These are phyloP conservation scores for Aphis gossypii DNA, from an alignment of 1,140 invertebrate genomes.

Conservation along the genomic window DNA sequence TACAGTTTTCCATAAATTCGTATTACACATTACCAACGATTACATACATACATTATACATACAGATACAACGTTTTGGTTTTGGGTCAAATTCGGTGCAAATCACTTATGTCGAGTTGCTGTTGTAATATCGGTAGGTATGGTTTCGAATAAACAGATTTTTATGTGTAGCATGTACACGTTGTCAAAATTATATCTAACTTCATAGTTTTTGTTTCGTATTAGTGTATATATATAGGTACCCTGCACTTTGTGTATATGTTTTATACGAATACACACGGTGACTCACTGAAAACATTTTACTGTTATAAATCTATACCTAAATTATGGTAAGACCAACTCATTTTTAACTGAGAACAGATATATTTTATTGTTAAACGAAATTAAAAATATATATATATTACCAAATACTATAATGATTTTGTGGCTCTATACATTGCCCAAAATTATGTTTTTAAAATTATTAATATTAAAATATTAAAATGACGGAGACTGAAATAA, in stretches of 20 bases:
- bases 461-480: background rate
- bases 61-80: conserved; percentile 7
- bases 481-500: background rate
- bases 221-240: too few relatives aligned
- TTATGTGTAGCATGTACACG: background rate
- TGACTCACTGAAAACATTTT: too few relatives aligned
- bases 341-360: too few relatives aligned
- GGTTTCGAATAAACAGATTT: background rate
- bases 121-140: background rate
- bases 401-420: background rate
- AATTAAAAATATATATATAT: background rate
- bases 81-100: background rate
- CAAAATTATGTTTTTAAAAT: background rate
- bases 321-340: too few relatives aligned
- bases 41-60: background rate
- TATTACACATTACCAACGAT: background rate
- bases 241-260: too few relatives aligned
- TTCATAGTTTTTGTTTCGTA: too few relatives aligned
- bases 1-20: background rate
- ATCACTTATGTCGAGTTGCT: background rate
- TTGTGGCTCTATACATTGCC: background rate
- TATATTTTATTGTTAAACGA: too few relatives aligned
- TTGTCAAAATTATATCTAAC: background rate
- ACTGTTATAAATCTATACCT: too few relatives aligned
- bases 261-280: too few relatives aligned